Evolutionary conservation across 2,113 vertebrate species (phyloP), one percentile per base, ranked within the genome.

Genomic region (Pelodiscus sinensis): DNA sequence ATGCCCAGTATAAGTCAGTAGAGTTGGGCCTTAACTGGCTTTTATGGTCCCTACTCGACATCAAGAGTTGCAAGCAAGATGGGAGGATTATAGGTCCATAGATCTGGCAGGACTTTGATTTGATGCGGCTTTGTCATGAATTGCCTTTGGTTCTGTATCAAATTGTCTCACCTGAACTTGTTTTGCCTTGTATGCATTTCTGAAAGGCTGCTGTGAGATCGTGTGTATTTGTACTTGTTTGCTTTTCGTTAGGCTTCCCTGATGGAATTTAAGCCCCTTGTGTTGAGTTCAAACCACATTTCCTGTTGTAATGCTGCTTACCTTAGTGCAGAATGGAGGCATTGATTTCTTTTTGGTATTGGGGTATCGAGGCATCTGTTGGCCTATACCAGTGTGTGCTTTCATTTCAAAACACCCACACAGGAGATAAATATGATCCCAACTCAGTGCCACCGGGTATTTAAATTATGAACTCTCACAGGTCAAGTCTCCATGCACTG

Each of bases 81-180:
- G 91, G 94, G 87, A 94, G 94, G 92, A 97, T 96, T 96, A 89
- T 93, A 4, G 80, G 85, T 89, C 90, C 51, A 29, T 0, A 68
- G 93, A 88, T 88, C 29, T 25, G 29, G 86, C 85, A 14, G 52
- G 52, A 27, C 87, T 95, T 96, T 86, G 89, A 92, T 92, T 96
- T 87, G 93, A 87, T 88, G 84, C 93, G 82, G 91, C 95, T 96
- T 95, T 97, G 95, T 96, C 94, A 95, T 78, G 87, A 92, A 50
- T 29, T 97, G 92, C 90, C 90, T 96, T 95, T 96, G 94, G 94
- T 94, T 95, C 52, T 35, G 21, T 79, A 82, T 93, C 92, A 89
- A 83, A 89, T 95, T 82, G 78, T 75, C 86, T 4, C 81, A 79
- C 82, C 84, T 86, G 81, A 81, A 88, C 87, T 89, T 86, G 71